phyloP scores from a whole-genome alignment of 2,797 vertebrate species.

The Notamacropus eugenii region DNA sequence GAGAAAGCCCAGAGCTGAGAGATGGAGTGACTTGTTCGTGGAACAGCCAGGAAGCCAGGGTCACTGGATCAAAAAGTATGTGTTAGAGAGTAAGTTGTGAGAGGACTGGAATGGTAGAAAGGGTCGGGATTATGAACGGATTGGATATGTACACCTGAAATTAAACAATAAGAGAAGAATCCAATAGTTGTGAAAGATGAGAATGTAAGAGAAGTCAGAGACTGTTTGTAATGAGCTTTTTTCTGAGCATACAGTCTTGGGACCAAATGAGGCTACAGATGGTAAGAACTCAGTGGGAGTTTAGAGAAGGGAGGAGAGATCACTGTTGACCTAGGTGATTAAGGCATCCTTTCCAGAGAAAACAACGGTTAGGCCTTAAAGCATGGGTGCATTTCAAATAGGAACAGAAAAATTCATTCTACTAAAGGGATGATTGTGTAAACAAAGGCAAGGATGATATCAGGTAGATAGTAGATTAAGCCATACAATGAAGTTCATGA shows the following conservation, averaged over 20 bases:
- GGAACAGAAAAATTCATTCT: background rate
- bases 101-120: background rate
- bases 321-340: background rate
- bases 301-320: background rate
- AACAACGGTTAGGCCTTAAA: background rate
- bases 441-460: background rate
- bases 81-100: background rate
- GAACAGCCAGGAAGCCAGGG: background rate
- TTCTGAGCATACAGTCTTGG: background rate
- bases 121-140: background rate
- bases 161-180: background rate
- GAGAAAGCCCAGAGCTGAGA: background rate
- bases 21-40: background rate
- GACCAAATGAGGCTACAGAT: background rate
- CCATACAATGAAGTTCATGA: background rate
- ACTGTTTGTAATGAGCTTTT: background rate
- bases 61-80: background rate
- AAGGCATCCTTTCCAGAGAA: background rate
- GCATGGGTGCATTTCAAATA: background rate
- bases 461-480: background rate
- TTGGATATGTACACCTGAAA: background rate
- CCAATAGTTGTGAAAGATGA: background rate
- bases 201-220: background rate
- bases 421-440: background rate
- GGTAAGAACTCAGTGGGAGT: background rate